These are phyloP conservation scores for Ashinkailepas kermadecensis DNA, from an alignment of 2,888 invertebrate genomes.

Conservation along the genomic window DNA sequence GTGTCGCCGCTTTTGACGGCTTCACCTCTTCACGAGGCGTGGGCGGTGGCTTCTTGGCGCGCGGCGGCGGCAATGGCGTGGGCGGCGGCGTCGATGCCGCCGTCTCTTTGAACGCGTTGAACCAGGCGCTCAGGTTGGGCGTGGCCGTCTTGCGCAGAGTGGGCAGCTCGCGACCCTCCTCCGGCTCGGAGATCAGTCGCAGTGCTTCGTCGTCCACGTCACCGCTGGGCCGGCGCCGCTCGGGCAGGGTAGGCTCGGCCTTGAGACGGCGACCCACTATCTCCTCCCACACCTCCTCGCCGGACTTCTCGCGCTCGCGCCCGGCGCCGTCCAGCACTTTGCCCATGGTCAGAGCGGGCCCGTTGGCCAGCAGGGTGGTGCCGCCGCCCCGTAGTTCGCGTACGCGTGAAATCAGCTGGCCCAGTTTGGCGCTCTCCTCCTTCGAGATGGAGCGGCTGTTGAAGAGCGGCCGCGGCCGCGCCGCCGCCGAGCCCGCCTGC, in stretches of 20 bases:
- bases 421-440: neutral
- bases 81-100: slow-evolving; percentile 62
- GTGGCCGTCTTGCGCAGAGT: slow-evolving; percentile 57
- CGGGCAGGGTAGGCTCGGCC: neutral
- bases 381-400: neutral
- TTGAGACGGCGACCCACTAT: neutral
- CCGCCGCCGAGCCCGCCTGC: neutral
- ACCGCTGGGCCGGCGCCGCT: neutral
- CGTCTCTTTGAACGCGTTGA: slow-evolving; percentile 82
- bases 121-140: slow-evolving; percentile 84
- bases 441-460: neutral
- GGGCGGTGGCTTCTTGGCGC: neutral
- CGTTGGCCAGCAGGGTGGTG: slow-evolving; percentile 13
- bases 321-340: neutral
- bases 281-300: slow-evolving; percentile 23
- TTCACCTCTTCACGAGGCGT: neutral
- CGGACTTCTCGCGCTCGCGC: slow-evolving; percentile 1
- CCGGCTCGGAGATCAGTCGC: slow-evolving; percentile 6
- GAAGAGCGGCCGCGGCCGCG: neutral
- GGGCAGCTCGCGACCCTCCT: slow-evolving; percentile 13
- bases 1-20: neutral
- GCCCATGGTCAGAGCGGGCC: slow-evolving; percentile 1
- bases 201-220: neutral
- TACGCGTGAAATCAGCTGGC: neutral
- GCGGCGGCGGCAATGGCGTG: slow-evolving; percentile 38